Conservation (phyloP, 2,113 vertebrate genomes). For the Panthera tigris region DNA sequence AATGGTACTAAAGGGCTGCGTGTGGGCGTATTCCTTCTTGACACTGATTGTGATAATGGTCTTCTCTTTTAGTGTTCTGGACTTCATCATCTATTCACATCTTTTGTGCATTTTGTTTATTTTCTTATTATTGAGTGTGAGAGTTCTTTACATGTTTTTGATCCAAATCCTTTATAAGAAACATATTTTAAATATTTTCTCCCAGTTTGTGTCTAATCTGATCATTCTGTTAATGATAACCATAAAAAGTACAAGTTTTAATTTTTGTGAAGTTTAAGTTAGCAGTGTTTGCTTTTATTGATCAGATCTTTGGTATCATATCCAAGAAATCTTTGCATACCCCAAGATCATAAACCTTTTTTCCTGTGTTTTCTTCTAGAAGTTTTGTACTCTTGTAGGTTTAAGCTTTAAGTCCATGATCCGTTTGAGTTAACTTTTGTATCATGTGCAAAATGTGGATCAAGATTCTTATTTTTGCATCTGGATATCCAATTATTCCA, state of each 20-base stretch:
- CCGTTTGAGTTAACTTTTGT: background rate
- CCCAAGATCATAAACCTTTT: background rate
- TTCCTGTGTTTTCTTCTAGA: background rate
- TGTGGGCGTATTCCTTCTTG: background rate
- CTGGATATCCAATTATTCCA: background rate
- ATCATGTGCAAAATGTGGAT: background rate
- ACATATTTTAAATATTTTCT: background rate
- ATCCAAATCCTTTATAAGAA: background rate
- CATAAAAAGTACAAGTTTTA: background rate
- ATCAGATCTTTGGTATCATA: background rate
- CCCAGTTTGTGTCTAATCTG: background rate
- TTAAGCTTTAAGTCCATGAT: background rate
- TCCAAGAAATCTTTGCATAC: background rate
- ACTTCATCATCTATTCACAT: background rate
- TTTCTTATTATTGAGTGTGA: background rate
- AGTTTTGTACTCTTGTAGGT: background rate
- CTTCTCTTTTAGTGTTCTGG: background rate
- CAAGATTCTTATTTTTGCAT: background rate
- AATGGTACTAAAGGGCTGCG: background rate
- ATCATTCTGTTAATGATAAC: background rate
- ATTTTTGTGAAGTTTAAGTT: background rate
- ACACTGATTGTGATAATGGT: background rate
- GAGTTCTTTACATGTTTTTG: background rate
- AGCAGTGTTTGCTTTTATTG: background rate
- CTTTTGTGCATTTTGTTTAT: background rate